Conservation (phyloP, 2,888 invertebrate genomes). For the Phortica okadai region DNA sequence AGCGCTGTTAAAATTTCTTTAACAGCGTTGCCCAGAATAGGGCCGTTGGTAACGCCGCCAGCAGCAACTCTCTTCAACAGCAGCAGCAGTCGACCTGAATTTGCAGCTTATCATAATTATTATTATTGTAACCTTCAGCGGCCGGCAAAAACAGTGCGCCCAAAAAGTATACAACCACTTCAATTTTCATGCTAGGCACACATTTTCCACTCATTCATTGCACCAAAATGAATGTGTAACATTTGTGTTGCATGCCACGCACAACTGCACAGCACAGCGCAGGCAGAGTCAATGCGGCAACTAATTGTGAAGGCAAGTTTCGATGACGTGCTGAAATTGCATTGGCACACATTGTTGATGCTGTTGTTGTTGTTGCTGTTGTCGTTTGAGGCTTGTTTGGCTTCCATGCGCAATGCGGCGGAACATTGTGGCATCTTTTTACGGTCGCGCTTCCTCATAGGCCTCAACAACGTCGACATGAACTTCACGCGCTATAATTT, state of each 20-base stretch:
- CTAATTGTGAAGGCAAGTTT: not conserved
- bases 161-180: too few relatives aligned
- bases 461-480: not conserved
- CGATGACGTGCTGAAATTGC: not conserved
- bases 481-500: not conserved
- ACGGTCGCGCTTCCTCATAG: not conserved
- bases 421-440: slow-evolving; percentile 44
- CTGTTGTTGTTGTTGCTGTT: slow-evolving; percentile 5
- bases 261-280: not conserved
- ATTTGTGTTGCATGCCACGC: not conserved
- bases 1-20: too few relatives aligned
- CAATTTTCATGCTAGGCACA: too few relatives aligned
- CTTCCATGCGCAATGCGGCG: slow-evolving; percentile 61
- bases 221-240: too few relatives aligned
- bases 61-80: too few relatives aligned
- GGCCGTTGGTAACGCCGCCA: too few relatives aligned
- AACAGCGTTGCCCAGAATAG: too few relatives aligned
- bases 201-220: too few relatives aligned
- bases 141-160: too few relatives aligned
- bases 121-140: too few relatives aligned
- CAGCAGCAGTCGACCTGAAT: too few relatives aligned
- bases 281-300: not conserved
- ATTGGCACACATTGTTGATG: slow-evolving; percentile 13
- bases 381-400: slow-evolving; percentile 42
- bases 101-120: too few relatives aligned